phyloP scores from a whole-genome alignment of 2,797 vertebrate species.

The Alexandromys oeconomus region DNA sequence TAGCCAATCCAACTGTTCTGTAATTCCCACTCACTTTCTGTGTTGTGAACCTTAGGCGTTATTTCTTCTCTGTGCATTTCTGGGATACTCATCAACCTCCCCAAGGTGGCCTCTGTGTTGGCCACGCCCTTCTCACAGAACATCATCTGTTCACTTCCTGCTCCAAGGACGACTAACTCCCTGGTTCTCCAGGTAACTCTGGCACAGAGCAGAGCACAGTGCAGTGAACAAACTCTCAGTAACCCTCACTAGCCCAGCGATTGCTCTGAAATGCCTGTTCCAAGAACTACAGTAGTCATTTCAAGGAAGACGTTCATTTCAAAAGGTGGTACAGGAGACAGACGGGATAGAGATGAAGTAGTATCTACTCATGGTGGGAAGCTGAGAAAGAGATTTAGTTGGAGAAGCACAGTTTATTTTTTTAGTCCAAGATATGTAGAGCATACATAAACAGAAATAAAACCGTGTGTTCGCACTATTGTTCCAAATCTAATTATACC shows the following conservation, averaged over 20 bases:
- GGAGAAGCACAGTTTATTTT: not conserved
- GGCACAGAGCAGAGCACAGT: not conserved
- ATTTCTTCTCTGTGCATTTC: not conserved
- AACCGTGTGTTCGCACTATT: not conserved
- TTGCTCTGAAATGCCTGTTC: not conserved
- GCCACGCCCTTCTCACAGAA: not conserved
- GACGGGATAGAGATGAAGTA: not conserved
- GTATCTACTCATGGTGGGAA: not conserved
- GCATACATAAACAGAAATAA: not conserved
- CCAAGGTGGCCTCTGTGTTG: not conserved
- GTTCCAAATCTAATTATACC: not conserved
- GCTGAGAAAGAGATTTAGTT: not conserved
- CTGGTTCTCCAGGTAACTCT: not conserved
- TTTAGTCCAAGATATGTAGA: not conserved
- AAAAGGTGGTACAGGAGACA: not conserved
- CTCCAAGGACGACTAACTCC: not conserved
- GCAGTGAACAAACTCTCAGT: not conserved
- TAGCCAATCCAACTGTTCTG: not conserved
- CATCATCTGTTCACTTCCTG: not conserved
- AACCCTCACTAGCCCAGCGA: too few species aligned
- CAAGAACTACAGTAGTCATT: not conserved
- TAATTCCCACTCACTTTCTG: too few species aligned
- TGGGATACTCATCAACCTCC: rapidly evolving
- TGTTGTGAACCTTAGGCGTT: not conserved
- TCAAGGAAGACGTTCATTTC: not conserved